Percentiles rank a stretch among this genome's conserved stretches.
Conservation (phyloP, 2,113 vertebrate genomes). For the Lagopus leucura region DNA sequence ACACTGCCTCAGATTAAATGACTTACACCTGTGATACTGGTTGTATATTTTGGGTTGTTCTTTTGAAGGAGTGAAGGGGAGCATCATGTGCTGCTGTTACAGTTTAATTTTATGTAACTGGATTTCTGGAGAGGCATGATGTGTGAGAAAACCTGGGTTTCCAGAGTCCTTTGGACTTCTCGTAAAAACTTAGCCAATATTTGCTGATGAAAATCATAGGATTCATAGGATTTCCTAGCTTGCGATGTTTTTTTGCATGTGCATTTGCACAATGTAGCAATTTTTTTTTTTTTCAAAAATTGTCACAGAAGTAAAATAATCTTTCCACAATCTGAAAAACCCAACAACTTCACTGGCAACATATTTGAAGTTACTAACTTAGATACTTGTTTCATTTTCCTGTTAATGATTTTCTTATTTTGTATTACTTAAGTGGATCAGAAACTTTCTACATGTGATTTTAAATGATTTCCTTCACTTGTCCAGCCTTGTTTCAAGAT, state of each 20-base stretch:
- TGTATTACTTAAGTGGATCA: neutral
- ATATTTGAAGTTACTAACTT: neutral
- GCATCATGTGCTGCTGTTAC: neutral
- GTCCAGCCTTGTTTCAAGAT: neutral
- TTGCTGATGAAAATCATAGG: neutral
- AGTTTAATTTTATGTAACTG: neutral
- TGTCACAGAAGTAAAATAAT: neutral
- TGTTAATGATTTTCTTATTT: neutral
- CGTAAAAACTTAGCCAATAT: neutral
- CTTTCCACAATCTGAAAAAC: neutral
- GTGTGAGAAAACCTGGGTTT: neutral
- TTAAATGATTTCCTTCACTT: neutral
- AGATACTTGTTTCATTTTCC: neutral
- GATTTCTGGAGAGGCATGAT: neutral
- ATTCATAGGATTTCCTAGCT: neutral
- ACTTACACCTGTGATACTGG: neutral
- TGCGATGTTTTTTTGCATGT: neutral
- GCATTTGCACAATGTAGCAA: fast-evolving
- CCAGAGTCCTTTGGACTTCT: neutral
- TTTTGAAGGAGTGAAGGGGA: neutral
- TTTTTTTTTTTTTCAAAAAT: neutral
- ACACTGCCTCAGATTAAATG: neutral
- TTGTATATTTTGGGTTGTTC: neutral
- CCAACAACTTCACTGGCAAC: neutral
- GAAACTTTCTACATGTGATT: neutral